Base-by-base conservation (phyloP, 2,113 vertebrate genomes). In the Antigone vipio region DNA sequence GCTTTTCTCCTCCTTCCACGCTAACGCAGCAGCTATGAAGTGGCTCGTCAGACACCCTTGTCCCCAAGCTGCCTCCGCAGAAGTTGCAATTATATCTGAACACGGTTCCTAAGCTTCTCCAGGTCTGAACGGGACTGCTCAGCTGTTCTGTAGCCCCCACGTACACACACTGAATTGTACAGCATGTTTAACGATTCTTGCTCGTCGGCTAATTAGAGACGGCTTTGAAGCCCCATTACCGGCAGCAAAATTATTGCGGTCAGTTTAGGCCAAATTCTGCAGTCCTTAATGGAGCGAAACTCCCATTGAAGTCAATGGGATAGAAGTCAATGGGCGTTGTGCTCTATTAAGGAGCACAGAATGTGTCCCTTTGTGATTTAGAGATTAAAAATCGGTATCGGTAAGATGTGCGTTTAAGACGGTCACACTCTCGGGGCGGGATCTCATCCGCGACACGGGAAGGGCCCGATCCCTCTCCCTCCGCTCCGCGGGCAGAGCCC, bases 181-280 rank as follows among this genome's bases (percentile, higher is more conserved):
- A 69, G 82, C 90, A 3, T 93, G 92, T 93, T 95, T 97, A 96
- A 97, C 93, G 93, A 96, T 88, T 95, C 94, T 88, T 94, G 66
- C 89, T 95, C 49, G 49, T 56, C 89, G 84, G 85, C 94, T 98
- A 97, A 97, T 98, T 97, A 98, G 93, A 88, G 95, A 79, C 67
- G 80, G 85, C 94, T 97, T 96, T 92, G 96, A 93, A 95, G 94
- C 90, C 96, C 94, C 96, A 96, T 97, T 97, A 95, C 93, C 89
- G 80, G 91, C 95, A 91, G 89, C 90, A 93, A 97, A 97, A 97
- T 96, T 82, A 94, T 94, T 92, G 96, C 91, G 89, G 96, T 89
- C 94, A 92, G 87, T 96, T 92, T 85, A 96, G 96, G 96, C 96
- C 96, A 96, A 93, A 92, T 96, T 93, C 97, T 94, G 92, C 74